Conservation (phyloP, 2,113 vertebrate genomes). For the Crotalus viridis region DNA sequence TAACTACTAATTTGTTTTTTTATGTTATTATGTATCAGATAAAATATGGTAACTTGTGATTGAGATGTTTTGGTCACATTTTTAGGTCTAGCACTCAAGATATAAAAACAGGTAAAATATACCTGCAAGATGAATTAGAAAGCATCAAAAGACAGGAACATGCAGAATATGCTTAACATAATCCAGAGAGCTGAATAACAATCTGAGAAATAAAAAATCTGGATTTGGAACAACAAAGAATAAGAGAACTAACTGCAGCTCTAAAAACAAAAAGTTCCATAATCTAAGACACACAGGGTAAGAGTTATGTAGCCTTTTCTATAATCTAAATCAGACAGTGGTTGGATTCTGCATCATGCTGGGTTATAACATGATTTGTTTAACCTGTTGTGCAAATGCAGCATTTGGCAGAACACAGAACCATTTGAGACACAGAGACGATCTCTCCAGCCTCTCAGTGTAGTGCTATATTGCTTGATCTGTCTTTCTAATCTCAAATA, state of each 20-base stretch:
- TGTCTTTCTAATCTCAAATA: background rate
- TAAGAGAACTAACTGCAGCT: background rate
- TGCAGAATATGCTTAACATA: background rate
- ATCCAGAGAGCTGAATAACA: background rate
- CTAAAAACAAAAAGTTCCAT: background rate
- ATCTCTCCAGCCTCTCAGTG: background rate
- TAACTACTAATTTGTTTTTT: background rate
- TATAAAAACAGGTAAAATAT: background rate
- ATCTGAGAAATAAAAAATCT: background rate
- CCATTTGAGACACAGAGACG: background rate
- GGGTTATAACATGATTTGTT: no score
- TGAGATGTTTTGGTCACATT: background rate
- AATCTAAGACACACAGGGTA: background rate
- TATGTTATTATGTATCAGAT: background rate
- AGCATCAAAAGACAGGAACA: background rate
- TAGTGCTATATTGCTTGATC: background rate
- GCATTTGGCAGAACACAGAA: background rate
- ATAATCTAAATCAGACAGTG: no score
- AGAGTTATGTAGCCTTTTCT: no score
- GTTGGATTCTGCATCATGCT: no score
- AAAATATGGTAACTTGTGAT: background rate
- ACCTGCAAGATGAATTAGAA: background rate
- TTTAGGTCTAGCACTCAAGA: background rate
- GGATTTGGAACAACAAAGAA: background rate
- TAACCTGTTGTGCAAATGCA: no score